A percentile compares a stretch with the other conserved stretches of the same genome.
Evolutionary conservation across 1,140 invertebrate genomes (phyloP).

Genomic region (Orius laevigatus): DNA sequence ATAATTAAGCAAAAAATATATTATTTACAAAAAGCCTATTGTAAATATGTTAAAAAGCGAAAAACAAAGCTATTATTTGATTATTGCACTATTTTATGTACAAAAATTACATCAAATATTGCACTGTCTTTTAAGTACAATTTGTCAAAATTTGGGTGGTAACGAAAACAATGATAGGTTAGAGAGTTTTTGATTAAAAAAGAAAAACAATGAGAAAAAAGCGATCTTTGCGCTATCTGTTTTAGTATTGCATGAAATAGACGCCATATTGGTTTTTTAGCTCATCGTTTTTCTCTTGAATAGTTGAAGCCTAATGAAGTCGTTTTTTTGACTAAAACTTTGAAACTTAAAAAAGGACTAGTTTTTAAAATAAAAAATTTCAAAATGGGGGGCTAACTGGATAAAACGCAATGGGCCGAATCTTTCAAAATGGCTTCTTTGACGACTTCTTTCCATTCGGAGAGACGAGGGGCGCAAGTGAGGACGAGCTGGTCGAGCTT

Average conservation of each 20-base stretch:
- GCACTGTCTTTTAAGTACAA: neutral
- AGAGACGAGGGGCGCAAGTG: conserved; percentile 50
- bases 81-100: conserved; percentile 2
- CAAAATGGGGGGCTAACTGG: conserved; percentile 23
- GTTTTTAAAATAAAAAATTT: neutral
- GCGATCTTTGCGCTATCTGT: no score
- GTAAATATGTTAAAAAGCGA: neutral
- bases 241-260: neutral
- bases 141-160: neutral
- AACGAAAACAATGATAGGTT: neutral
- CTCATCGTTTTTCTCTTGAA: neutral
- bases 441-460: conserved; percentile 47
- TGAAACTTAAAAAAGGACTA: neutral
- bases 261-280: no score
- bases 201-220: no score
- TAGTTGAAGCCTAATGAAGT: neutral
- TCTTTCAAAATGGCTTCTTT: conserved; percentile 36
- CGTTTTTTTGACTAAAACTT: neutral
- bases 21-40: neutral
- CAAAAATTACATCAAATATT: conserved; percentile 4
- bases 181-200: neutral
- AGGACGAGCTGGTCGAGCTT: conserved; percentile 50
- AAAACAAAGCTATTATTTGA: neutral
- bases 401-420: conserved; percentile 46
- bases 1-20: conserved; percentile 1